Evolutionary conservation across 2,797 vertebrate species (phyloP).

Genomic region (Helarctos malayanus): DNA sequence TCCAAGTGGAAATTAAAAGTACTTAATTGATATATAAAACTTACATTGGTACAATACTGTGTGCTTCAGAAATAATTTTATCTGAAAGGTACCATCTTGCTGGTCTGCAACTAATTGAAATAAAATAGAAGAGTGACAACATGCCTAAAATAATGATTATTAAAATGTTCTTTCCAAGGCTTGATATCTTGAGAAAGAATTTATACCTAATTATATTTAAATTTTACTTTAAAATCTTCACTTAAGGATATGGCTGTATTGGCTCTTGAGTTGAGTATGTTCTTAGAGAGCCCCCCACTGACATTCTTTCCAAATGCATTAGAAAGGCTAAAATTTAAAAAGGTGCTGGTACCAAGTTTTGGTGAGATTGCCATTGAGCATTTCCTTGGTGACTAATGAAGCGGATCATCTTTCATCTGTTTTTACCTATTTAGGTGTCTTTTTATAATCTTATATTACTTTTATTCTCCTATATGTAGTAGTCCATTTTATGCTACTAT

Average conservation of each 20-base stretch:
- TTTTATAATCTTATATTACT: background rate
- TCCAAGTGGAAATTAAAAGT: background rate
- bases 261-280: background rate
- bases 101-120: conserved; percentile 2
- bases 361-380: background rate
- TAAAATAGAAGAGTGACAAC: background rate
- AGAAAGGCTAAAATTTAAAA: background rate
- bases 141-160: background rate
- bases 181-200: background rate
- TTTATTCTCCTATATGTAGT: background rate
- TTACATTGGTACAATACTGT: conserved; percentile 33
- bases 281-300: background rate
- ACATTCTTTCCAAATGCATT: background rate
- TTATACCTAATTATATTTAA: background rate
- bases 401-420: background rate
- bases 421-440: background rate
- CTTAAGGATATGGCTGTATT: background rate
- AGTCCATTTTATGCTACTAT: background rate
- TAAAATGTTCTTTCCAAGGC: background rate
- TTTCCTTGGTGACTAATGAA: background rate
- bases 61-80: background rate
- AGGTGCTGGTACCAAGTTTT: background rate
- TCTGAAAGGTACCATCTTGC: background rate
- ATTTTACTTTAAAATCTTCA: conserved; percentile 29
- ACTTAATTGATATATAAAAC: conserved; percentile 34